Conservation (phyloP, 2,113 vertebrate species). For the Riparia riparia region DNA sequence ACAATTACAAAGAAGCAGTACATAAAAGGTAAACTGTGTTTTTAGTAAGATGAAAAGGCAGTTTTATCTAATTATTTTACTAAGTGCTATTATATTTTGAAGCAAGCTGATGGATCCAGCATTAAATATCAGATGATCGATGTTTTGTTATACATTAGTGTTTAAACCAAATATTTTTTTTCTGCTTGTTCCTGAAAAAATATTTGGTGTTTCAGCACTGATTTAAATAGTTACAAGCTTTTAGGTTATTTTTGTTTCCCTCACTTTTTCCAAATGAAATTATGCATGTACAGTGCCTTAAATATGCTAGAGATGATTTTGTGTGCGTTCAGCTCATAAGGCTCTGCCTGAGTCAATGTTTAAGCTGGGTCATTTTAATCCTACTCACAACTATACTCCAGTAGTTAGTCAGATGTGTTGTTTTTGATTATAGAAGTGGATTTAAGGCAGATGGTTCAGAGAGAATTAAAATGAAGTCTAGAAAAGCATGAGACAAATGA, state of each 20-base stretch:
- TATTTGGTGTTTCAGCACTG: background rate
- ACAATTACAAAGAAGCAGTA: conserved; percentile 64
- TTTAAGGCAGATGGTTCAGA: background rate
- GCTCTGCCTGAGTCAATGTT: background rate
- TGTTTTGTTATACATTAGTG: background rate
- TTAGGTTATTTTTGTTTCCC: background rate
- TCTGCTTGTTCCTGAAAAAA: background rate
- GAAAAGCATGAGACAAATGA: background rate
- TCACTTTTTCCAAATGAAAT: background rate
- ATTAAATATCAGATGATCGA: background rate
- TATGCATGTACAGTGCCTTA: background rate
- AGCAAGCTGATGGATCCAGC: background rate
- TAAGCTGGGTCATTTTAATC: background rate
- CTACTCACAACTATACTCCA: background rate
- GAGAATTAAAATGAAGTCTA: background rate
- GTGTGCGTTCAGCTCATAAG: background rate
- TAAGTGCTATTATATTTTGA: background rate
- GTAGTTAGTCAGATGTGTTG: background rate
- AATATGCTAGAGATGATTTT: background rate
- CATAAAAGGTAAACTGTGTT: conserved; percentile 71
- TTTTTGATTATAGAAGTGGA: background rate
- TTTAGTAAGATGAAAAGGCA: background rate
- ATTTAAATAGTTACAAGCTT: background rate
- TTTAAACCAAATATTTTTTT: background rate
- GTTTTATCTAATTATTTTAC: background rate